phyloP scores from a whole-genome alignment of 1,140 invertebrate species.

The Eueides isabella region DNA sequence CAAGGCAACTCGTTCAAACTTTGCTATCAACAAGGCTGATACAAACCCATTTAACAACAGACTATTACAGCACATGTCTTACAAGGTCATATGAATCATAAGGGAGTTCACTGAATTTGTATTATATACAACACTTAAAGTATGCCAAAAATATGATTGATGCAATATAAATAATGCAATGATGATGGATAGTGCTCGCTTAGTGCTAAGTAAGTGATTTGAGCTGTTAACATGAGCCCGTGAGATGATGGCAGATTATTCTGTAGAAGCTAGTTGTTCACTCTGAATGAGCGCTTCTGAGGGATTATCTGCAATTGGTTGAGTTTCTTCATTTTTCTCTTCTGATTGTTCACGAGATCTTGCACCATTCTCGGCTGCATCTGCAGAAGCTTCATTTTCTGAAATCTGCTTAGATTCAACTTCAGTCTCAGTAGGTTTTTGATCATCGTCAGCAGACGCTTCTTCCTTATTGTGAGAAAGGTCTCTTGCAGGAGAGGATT shows the following conservation, averaged over 20 bases:
- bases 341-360: constrained; percentile 70
- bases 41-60: neutral
- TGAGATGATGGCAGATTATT: constrained; percentile 50
- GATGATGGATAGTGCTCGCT: constrained; percentile 72
- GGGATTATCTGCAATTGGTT: constrained; percentile 64
- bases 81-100: constrained; percentile 27
- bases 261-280: constrained; percentile 67
- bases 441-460: constrained; percentile 38
- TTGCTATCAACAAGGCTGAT: constrained; percentile 5
- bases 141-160: constrained; percentile 70
- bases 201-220: constrained; percentile 75
- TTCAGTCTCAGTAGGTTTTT: constrained; percentile 50
- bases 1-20: neutral
- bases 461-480: constrained; percentile 50
- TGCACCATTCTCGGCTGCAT: constrained; percentile 62
- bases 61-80: neutral
- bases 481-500: constrained; percentile 32
- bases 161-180: constrained; percentile 73
- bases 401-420: constrained; percentile 45
- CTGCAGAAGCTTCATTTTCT: constrained; percentile 59
- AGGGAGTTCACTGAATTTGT: constrained; percentile 48
- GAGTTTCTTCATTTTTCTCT: constrained; percentile 55
- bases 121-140: constrained; percentile 77
- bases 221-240: constrained; percentile 67
- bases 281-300: constrained; percentile 74